phyloP scores from a whole-genome alignment of 2,113 vertebrate genomes.

The Scomber colias region DNA sequence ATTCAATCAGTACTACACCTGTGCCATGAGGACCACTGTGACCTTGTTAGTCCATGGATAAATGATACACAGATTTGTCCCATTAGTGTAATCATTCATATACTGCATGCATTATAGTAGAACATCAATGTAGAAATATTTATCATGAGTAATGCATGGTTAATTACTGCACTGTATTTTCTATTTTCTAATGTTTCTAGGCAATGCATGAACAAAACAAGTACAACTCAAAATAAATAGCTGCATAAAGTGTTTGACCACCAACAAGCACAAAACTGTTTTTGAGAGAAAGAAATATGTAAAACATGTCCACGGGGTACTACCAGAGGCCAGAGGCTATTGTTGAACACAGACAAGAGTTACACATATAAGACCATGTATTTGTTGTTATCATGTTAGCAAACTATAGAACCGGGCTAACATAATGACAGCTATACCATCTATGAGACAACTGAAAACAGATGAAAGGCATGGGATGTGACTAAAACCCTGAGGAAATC shows the following conservation, averaged over 20 bases:
- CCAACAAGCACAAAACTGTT: background rate
- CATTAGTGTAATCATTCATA: background rate
- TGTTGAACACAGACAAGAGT: too few species aligned
- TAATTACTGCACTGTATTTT: background rate
- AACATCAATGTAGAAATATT: too few species aligned
- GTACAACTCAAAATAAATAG: background rate
- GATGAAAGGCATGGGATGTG: too few species aligned
- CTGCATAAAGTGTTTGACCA: too few species aligned
- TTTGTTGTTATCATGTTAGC: too few species aligned
- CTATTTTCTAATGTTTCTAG: background rate
- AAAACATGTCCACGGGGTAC: background rate
- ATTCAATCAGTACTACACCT: constrained; percentile 23
- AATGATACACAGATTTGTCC: background rate
- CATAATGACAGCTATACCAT: too few species aligned
- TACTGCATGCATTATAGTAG: background rate
- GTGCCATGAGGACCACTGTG: background rate
- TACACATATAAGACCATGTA: too few species aligned
- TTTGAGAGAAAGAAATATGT: background rate
- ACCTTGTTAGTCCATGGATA: constrained; percentile 5
- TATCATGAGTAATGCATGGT: background rate
- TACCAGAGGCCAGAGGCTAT: too few species aligned
- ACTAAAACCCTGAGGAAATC: too few species aligned
- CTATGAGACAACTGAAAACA: too few species aligned
- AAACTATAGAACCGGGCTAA: too few species aligned
- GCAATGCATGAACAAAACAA: background rate